Conservation (phyloP, 1,140 invertebrate genomes). For the Drosophila lini region DNA sequence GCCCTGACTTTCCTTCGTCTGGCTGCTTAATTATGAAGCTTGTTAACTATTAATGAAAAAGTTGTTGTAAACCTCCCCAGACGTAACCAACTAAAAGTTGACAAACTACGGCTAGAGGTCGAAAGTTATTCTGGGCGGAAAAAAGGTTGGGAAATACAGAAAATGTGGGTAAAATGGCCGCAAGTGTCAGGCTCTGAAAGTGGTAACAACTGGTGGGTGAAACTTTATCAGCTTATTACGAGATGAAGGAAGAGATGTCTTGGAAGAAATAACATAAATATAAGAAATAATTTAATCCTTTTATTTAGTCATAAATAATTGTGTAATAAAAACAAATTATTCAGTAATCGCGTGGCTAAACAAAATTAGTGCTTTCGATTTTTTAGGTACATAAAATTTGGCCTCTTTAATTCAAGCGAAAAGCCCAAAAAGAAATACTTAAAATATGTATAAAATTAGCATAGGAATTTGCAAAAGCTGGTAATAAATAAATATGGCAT, state of each 20-base stretch:
- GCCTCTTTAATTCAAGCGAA: background rate
- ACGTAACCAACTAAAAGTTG: constrained; percentile 59
- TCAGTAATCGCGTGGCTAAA: background rate
- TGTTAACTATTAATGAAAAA: constrained; percentile 83
- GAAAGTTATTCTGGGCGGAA: constrained; percentile 9
- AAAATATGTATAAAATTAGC: constrained; percentile 4
- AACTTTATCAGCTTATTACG: background rate
- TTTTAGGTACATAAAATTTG: background rate
- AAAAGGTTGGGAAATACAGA: background rate
- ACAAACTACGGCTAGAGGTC: constrained; percentile 40
- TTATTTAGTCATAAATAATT: background rate
- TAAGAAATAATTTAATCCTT: background rate
- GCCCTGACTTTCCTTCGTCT: constrained; percentile 48
- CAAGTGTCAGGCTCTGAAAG: constrained; percentile 2
- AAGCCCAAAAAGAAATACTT: background rate
- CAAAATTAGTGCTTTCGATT: background rate
- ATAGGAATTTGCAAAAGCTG: constrained; percentile 4
- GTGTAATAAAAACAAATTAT: no score
- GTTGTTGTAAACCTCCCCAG: constrained; percentile 70
- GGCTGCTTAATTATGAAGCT: constrained; percentile 77
- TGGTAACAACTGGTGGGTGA: constrained; percentile 1
- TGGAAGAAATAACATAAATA: background rate
- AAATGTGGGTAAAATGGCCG: background rate
- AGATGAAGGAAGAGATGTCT: background rate
- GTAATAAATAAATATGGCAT: background rate